Base-by-base conservation (phyloP, 2,113 vertebrate species). In the Ammodytes marinus region DNA sequence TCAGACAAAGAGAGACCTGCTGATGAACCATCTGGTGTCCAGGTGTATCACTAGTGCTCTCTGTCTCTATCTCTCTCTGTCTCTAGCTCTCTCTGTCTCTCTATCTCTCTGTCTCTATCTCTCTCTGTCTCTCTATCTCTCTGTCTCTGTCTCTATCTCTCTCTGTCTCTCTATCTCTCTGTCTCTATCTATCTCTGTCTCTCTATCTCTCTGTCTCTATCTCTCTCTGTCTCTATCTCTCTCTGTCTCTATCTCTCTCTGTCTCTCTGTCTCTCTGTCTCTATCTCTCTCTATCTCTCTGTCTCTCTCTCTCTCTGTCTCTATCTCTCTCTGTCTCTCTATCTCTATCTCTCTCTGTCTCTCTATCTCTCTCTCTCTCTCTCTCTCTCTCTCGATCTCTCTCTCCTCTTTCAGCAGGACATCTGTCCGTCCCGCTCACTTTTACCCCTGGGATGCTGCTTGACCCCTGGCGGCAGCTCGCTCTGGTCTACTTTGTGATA, bases 1-100 rank as follows among this genome's bases (percentile, higher is more conserved):
- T 89, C 87, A 80, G 89, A 88, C 87, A 84, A 87, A 91, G 68
- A 70, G 70, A 84, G 88, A 89, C 90, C 88, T 91, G 89, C 91
- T 87, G 93, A 89, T 84, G 87, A 77, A 87, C 93, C 90, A 93
- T 94, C 93, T 94, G 93, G 63, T 90, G 87, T 77, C 74, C 91
- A 91, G 86, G 88, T 92, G 89, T 69, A 75, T 86, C 59, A 54
- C 68, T n/a, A 1, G n/a, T 55, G 17, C 49, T 27, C 52, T 49
- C 10, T 49, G 9, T 46, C 65, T 49, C 61, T 45, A 35, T 27
- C 55, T 35, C 40, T 52, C 57, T n/a, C 58, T 35, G 55, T 52
- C 49, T 5, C 49, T 42, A 69, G 58, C 57, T 11, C 39, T 37
- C 69, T 55, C 43, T 27, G 40, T 40, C 45, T 39, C 45, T 39